Base-by-base conservation (phyloP, 2,888 invertebrate genomes). In the Caenorhabditis becei region DNA sequence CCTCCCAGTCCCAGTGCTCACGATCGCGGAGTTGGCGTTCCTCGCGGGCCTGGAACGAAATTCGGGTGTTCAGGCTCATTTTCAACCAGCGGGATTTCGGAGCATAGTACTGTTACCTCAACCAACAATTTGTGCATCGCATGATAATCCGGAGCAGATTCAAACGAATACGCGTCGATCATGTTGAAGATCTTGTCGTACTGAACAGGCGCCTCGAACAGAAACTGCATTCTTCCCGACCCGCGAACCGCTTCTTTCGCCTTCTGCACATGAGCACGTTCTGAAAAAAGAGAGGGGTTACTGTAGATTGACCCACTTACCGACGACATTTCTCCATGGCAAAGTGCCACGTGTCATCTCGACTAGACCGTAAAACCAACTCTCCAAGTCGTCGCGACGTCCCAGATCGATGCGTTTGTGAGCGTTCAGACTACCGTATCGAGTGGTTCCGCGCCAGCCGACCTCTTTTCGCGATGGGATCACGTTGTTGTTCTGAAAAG, bases 381-480 rank as follows among this genome's bases (percentile, higher is more conserved):
- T 82, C 63, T 88, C 88, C 32, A 86, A 32, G 58, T 88, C 88
- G 56, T 88, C 88, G 8, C 86, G 56, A 0, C 88, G 61, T 3
- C 81, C 80, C 28, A 88, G 70, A 67, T 88, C 88, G 47, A 74
- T 61, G 35, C 82, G 44, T 47, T 67, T 78, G 37, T 86, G 85
- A 11, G 83, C 83, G 35, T 77, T 72, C 20, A 87, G 82, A 37
- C 84, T 84, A 11, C 88, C 88, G 67, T 88, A 89, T 20, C 89
- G 78, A 2, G 82, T 85, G 14, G 89, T 89, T 23, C 89, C 89
- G 7, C 89, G 56, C 89, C 89, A 89, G 41, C 89, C 89, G 20
- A 86, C 84, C 26, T 88, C 86, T 58, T 83, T 82, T 18, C 89
- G 66, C 32, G 85, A 69, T 32, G 84, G 79, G 8, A 86, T 49